Base-by-base conservation (phyloP, 2,113 vertebrate species). In the Bolborhynchus lineola region DNA sequence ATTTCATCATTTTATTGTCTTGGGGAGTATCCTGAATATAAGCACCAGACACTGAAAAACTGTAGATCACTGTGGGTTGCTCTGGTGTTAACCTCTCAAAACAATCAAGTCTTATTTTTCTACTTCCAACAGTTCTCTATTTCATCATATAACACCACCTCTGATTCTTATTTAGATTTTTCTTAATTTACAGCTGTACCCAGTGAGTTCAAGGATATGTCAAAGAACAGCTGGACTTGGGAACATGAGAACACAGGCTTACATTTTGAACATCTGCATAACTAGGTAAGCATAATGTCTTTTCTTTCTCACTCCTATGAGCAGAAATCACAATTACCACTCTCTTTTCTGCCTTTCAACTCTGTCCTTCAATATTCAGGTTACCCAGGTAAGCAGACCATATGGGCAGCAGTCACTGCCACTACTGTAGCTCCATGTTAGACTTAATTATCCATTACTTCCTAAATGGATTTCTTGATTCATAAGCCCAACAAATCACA, bases 261-360 rank as follows among this genome's bases (percentile, higher is more conserved):
- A 2, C 4, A 28, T 37, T 87, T 85, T 70, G 17, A 78, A 41
- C 11, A 63, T 10, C 35, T 49, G 6, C 21, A 8, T 55, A 47
- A 37, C 5, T 26, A 62, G 8, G 5, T 37, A n/a, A 28, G 8
- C 46, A 18, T 2, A 53, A 12, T 2, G 31, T 16, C 33, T 55
- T 71, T 12, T 16, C 17, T 68, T 87, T 72, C 19, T 77, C 16
- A 64, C 2, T 26, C 15, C 12, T 50, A 16, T 0, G 0, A 57
- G 10, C 8, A 65, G 53, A 84, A 69, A 57, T 41, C 8, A 33
- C 4, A 17, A 55, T 12, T 44, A 21, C 1, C 16, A 11, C 4
- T 64, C 50, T 46, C 25, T 60, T 52, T 70, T 35, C 59, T 86
- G 37, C 25, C 39, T 63, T 72, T 2, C 6, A 53, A 13, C 6